Conservation (phyloP, 2,888 invertebrate species). For the Limnephilus lunatus region DNA sequence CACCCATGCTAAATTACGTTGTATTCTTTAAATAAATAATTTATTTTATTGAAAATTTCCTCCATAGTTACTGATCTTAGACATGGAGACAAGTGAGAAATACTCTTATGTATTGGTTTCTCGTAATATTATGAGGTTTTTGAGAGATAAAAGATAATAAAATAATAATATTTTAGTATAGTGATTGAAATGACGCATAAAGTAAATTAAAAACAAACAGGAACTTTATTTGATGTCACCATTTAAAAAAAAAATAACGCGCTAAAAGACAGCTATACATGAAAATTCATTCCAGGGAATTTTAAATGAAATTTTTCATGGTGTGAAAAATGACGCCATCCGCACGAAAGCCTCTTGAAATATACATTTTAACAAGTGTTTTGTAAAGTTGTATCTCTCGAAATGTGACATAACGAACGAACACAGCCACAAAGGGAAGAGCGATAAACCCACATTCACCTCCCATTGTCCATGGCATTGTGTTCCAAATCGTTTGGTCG, state of each 20-base stretch:
- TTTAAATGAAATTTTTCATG: neutral
- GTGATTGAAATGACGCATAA: neutral
- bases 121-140: too few relatives aligned
- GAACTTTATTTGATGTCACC: neutral
- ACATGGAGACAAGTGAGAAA: too few relatives aligned
- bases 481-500: conserved; percentile 36
- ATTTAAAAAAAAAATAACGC: neutral
- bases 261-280: neutral
- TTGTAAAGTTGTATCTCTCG: conserved; percentile 15
- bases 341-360: neutral
- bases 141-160: too few relatives aligned
- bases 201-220: neutral
- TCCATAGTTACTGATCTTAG: too few relatives aligned
- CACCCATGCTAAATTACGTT: too few relatives aligned
- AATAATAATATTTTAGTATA: too few relatives aligned
- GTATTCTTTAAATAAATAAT: too few relatives aligned
- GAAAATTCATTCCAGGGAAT: neutral
- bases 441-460: conserved; percentile 45
- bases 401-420: conserved; percentile 32
- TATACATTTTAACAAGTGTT: conserved; percentile 25
- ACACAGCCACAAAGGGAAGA: conserved; percentile 25
- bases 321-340: neutral
- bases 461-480: conserved; percentile 44
- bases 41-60: too few relatives aligned
- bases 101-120: too few relatives aligned